A percentile compares a stretch with the other conserved stretches of the same genome.
These are phyloP conservation scores for Hymenopus coronatus DNA, from an alignment of 2,888 invertebrate species.

Conservation along the genomic window DNA sequence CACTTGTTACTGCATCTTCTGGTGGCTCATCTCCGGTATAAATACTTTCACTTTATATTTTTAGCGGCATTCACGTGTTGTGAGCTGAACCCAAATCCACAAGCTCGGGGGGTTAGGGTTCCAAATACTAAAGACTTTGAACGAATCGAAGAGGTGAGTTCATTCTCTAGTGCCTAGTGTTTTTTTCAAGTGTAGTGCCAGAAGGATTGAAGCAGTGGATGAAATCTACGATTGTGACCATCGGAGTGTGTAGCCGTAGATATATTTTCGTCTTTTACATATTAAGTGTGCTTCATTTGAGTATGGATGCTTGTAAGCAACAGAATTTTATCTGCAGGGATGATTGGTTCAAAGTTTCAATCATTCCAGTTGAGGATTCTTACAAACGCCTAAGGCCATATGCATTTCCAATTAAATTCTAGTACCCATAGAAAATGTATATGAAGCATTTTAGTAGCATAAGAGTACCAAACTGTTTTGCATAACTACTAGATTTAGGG, in stretches of 20 bases:
- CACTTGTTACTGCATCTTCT: conserved; percentile 8
- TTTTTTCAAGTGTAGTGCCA: not conserved
- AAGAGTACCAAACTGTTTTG: too few species aligned
- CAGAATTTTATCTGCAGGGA: too few species aligned
- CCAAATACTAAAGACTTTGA: not conserved
- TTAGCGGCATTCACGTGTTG: conserved; percentile 29
- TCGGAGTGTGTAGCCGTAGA: not conserved
- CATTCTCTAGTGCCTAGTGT: not conserved
- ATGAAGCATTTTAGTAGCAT: too few species aligned
- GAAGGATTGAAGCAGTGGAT: not conserved
- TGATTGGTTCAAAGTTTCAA: too few species aligned
- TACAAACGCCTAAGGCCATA: too few species aligned
- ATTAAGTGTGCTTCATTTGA: too few species aligned
- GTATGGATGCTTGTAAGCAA: too few species aligned
- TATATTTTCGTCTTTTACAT: not conserved
- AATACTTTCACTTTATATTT: conserved; percentile 33
- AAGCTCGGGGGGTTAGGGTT: not conserved
- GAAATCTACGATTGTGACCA: not conserved
- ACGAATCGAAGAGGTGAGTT: not conserved
- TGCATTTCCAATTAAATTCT: too few species aligned
- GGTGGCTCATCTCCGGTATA: conserved; percentile 25
- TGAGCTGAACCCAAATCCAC: conserved; percentile 5
- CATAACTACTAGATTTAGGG: too few species aligned
- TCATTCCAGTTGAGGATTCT: too few species aligned
- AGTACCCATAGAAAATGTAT: too few species aligned